Evolutionary conservation across 2,888 invertebrate species (phyloP).

Genomic region (Neoitamus cyanurus): DNA sequence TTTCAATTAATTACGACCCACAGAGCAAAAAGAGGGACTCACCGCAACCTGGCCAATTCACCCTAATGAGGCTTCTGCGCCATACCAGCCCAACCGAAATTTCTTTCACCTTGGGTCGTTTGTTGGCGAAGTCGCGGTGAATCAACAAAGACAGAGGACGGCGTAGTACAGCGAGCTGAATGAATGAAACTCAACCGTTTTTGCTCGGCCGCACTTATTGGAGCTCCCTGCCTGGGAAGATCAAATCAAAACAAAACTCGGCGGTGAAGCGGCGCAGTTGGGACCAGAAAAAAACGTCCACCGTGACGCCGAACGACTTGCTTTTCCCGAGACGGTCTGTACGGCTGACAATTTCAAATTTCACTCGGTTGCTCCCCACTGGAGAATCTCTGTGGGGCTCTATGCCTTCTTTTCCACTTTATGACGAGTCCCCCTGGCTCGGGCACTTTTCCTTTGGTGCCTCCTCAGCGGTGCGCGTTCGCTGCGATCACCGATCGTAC

Average conservation of each 20-base stretch:
- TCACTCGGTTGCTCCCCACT: conserved; percentile 30
- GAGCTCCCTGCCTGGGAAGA: not conserved
- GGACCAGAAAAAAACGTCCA: not conserved
- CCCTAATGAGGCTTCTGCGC: not conserved
- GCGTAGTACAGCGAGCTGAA: not conserved
- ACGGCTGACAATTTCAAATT: conserved; percentile 27
- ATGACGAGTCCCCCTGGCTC: not conserved
- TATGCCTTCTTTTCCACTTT: not conserved
- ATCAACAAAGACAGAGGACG: not conserved
- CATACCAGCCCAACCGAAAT: not conserved
- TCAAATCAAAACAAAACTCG: conserved; percentile 4
- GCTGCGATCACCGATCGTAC: not conserved
- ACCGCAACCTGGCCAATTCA: not conserved
- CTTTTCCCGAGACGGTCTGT: not conserved
- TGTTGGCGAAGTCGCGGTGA: not conserved
- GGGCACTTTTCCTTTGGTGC: conserved; percentile 10
- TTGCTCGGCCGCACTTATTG: not conserved
- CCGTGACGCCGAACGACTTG: not conserved
- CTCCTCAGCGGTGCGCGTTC: not conserved
- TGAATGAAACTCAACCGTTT: conserved; percentile 17
- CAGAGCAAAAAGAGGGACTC: not conserved
- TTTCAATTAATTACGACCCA: conserved; percentile 6
- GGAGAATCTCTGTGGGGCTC: not conserved
- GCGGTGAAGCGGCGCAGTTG: not conserved
- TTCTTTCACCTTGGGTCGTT: conserved; percentile 43